phyloP scores from a whole-genome alignment of 1,140 invertebrate species.

The Sitobion miscanthi region DNA sequence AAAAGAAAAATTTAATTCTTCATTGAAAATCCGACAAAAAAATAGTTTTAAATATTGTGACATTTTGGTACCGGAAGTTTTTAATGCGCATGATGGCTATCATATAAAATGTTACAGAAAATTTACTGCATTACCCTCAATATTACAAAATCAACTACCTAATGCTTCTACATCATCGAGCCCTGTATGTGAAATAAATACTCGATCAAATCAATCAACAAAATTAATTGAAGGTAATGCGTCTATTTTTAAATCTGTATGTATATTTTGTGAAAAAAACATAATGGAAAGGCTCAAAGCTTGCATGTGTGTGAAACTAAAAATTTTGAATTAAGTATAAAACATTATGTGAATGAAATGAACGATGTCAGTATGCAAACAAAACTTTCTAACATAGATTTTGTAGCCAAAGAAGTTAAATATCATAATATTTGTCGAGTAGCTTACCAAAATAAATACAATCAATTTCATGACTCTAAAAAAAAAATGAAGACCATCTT shows the following conservation, averaged over 20 bases:
- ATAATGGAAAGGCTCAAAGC: neutral
- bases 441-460: slow-evolving; percentile 18
- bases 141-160: neutral
- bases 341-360: neutral
- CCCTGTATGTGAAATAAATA: neutral
- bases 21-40: too few relatives aligned
- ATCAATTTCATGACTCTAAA: neutral
- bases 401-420: neutral
- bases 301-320: neutral
- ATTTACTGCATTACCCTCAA: slow-evolving; percentile 19
- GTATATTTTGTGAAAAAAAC: slow-evolving; percentile 5
- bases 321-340: neutral
- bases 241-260: slow-evolving; percentile 9
- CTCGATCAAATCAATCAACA: slow-evolving; percentile 3
- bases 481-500: neutral
- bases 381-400: neutral
- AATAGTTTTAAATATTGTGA: too few relatives aligned
- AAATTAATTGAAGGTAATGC: slow-evolving; percentile 21
- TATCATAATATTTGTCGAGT: neutral
- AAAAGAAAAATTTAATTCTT: too few relatives aligned
- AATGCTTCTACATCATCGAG: neutral
- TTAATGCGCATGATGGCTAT: neutral
- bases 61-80: neutral
- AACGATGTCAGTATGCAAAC: neutral
- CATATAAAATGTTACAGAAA: slow-evolving; percentile 12